Evolutionary conservation across 2,888 invertebrate genomes (phyloP), one percentile per base, ranked within the genome.

Genomic region (Synanthedon myopaeformis): DNA sequence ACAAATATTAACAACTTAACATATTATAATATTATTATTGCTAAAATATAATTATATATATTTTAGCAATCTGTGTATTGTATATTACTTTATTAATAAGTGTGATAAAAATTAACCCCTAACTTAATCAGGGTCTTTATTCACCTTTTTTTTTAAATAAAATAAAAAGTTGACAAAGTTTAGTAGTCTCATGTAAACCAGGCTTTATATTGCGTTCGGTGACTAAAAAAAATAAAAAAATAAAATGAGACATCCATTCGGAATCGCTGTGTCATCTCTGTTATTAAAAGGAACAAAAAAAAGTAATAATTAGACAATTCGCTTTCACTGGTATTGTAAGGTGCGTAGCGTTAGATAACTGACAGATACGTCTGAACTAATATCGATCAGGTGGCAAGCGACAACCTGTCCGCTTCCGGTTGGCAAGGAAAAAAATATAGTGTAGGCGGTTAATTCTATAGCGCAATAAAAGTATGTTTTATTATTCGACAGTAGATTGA

Each of bases 231-330:
- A 59, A n/a, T n/a, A 63, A 52, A 28, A 51, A 48, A 48, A 41
- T 52, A 49, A 52, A 12, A 23, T 48, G 17, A 50, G 8, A 35
- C 1, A 13, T 49, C 54, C 53, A 48, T 51, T 54, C 54, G 35
- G 57, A 76, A 79, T 58, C 64, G 84, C 85, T 74, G 69, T 80
- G 77, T 86, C 86, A 85, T 85, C 81, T 75, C 62, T 74, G 72
- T 70, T 76, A 75, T 72, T 65, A 67, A 68, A 35, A 65, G 67
- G 69, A 72, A 69, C 71, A 76, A 72, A 74, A 72, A 78, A 76
- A 35, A 35, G 35, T 35, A 35, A 78, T 79, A 80, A 84, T 80
- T 79, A 81, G 72, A 79, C 72, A 76, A 73, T 82, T 83, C 78
- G 76, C 86, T 86, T 85, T 86, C 86, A 82, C 85, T 80, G 67